Evolutionary conservation across 2,113 vertebrate species (phyloP), one percentile per base, ranked within the genome.

Genomic region (Pseudopodoces humilis): DNA sequence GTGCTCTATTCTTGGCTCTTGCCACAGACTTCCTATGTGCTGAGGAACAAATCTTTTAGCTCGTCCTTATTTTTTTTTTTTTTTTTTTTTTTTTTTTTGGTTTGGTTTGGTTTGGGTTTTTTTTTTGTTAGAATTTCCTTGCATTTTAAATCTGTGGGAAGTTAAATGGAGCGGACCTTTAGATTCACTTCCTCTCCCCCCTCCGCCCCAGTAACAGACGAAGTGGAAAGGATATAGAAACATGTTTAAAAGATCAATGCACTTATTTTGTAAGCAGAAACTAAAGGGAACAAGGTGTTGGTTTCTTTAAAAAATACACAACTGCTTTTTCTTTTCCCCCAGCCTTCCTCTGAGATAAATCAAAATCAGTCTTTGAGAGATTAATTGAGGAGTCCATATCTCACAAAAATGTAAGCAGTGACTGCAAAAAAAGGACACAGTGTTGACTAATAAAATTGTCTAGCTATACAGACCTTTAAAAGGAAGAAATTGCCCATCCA

Each of bases 181-280:
- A 90, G 83, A 83, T 84, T 94, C 60, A 37, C 83, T 95, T 94
- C 75, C 59, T 16, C 59, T 25, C 35, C 44, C 44, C 44, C 68
- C 39, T 50, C 47, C 35, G 18, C 33, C 68, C 55, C 44, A 52
- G 68, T 90, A 93, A 78, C 19, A 91, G 83, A 56, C 2, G 0
- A 96, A 93, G 88, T 77, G 43, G 47, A 88, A 68, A 88, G 76
- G 83, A 86, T 93, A 64, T 68, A 71, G 76, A 63, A 92, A 55
- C n/a, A 33, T 67, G 50, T 81, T 95, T 93, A 59, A 80, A 93
- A 90, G 72, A 95, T 90, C 94, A 55, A 88, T 95, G 88, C 59
- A 56, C 91, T 93, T 93, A 90, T 86, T 96, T 92, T 92, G 55
- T 93, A 88, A 93, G 76, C 83, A 88, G 83, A 86, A 88, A 70